A percentile compares a stretch with the other conserved stretches of the same genome.
These are phyloP conservation scores for Aphelinus atriplicis DNA, from an alignment of 1,140 invertebrate species.

Conservation along the genomic window DNA sequence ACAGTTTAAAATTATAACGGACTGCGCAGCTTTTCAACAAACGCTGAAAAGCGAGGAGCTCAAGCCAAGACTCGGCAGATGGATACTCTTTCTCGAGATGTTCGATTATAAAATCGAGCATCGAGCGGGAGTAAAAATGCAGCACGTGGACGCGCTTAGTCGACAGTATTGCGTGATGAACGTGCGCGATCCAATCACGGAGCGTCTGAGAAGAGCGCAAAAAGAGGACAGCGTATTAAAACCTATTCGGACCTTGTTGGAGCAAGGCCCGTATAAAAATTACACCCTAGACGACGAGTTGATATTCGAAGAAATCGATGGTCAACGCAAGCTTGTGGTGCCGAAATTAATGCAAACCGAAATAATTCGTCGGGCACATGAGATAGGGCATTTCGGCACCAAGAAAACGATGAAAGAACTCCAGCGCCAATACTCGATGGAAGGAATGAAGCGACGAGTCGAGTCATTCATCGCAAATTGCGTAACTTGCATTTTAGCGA, in stretches of 20 bases:
- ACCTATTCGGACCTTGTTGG: neutral
- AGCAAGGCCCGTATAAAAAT: neutral
- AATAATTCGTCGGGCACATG: constrained; percentile 1
- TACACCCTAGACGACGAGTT: neutral
- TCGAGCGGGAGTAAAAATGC: constrained; percentile 48
- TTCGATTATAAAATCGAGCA: constrained; percentile 53
- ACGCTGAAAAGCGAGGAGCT: constrained; percentile 50
- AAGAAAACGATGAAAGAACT: neutral
- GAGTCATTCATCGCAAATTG: constrained; percentile 13
- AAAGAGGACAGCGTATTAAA: neutral
- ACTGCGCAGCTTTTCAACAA: neutral
- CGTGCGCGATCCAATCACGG: neutral
- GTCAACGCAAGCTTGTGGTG: constrained; percentile 17
- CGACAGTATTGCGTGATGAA: neutral
- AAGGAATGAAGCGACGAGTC: neutral
- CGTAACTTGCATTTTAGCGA: constrained; percentile 16
- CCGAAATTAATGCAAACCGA: constrained; percentile 2
- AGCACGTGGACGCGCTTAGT: constrained; percentile 55
- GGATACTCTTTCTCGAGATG: constrained; percentile 48
- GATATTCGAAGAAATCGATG: neutral
- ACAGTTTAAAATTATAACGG: constrained; percentile 51
- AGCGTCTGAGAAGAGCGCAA: neutral
- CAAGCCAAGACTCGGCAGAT: constrained; percentile 50
- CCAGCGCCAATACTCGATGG: constrained; percentile 7
- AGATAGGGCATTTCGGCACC: neutral